A percentile compares a stretch with the other conserved stretches of the same genome.
Conservation (phyloP, 2,113 vertebrate genomes). For the Furnarius figulus region DNA sequence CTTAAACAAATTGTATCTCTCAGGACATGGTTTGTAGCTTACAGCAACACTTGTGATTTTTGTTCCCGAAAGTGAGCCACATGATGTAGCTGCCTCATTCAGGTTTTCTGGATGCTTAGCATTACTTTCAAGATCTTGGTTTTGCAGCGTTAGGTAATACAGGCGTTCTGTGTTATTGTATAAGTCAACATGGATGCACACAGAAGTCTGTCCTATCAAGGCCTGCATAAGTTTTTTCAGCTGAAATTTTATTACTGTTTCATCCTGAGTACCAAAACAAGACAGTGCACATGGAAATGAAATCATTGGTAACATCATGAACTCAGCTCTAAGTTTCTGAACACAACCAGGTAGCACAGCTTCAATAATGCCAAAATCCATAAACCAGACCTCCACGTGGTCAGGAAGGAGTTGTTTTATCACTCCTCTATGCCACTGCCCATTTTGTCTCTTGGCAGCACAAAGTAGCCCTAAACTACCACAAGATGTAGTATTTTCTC, state of each 20-base stretch:
- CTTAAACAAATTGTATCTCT: neutral
- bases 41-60: neutral
- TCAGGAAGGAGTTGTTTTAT: conserved; percentile 82
- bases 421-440: conserved; percentile 87
- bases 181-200: conserved; percentile 72
- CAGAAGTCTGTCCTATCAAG: conserved; percentile 73
- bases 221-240: conserved; percentile 75
- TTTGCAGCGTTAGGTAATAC: conserved; percentile 78
- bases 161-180: conserved; percentile 70
- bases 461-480: conserved; percentile 86
- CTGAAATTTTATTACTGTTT: conserved; percentile 70
- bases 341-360: conserved; percentile 76
- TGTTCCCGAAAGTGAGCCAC: neutral
- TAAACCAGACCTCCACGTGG: conserved; percentile 82
- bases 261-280: conserved; percentile 64
- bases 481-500: conserved; percentile 19
- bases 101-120: neutral
- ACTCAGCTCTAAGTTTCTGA: conserved; percentile 78
- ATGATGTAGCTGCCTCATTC: neutral
- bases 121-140: neutral
- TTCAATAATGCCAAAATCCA: conserved; percentile 89
- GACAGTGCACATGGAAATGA: conserved; percentile 85
- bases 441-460: conserved; percentile 84
- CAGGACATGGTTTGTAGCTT: neutral
- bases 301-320: conserved; percentile 80